These are phyloP conservation scores for Lampris incognitus DNA, from an alignment of 2,113 vertebrate species.

Conservation along the genomic window DNA sequence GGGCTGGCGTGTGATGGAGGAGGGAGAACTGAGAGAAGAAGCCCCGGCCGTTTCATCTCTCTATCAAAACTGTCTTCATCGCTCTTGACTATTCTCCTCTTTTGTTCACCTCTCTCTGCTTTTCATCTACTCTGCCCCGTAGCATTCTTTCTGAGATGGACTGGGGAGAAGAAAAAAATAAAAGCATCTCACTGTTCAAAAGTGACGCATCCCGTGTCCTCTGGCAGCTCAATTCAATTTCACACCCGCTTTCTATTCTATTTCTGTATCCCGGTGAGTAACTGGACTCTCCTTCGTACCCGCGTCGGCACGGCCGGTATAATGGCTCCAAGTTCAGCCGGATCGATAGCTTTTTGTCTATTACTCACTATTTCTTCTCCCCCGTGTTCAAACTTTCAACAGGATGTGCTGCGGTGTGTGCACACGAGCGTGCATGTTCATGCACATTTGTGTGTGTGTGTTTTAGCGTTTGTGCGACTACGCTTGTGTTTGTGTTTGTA, in stretches of 20 bases:
- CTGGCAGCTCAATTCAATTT: slow-evolving; percentile 29
- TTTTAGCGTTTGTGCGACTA: not conserved
- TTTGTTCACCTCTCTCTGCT: slow-evolving; percentile 39
- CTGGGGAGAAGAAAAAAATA: not conserved
- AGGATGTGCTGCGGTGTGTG: not conserved
- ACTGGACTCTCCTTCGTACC: no score
- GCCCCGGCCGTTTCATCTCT: slow-evolving; percentile 41
- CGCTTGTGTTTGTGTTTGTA: not conserved
- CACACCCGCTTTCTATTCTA: slow-evolving; percentile 1
- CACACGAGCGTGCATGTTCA: not conserved
- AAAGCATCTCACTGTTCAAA: slow-evolving; percentile 20
- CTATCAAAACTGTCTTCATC: slow-evolving; percentile 45
- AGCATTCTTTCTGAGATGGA: slow-evolving; percentile 37
- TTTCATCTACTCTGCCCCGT: slow-evolving; percentile 40
- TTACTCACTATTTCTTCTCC: no score
- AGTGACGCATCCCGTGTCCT: slow-evolving; percentile 32
- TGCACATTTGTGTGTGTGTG: not conserved
- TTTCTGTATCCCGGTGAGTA: no score
- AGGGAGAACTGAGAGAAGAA: slow-evolving; percentile 40
- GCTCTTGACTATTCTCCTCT: slow-evolving; percentile 28
- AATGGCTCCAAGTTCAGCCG: no score
- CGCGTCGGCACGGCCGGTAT: no score
- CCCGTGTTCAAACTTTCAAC: no score
- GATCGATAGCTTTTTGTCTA: no score
- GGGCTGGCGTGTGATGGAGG: not conserved